Evolutionary conservation across 1,140 invertebrate species (phyloP).

Genomic region (Drosophila pallidifrons): DNA sequence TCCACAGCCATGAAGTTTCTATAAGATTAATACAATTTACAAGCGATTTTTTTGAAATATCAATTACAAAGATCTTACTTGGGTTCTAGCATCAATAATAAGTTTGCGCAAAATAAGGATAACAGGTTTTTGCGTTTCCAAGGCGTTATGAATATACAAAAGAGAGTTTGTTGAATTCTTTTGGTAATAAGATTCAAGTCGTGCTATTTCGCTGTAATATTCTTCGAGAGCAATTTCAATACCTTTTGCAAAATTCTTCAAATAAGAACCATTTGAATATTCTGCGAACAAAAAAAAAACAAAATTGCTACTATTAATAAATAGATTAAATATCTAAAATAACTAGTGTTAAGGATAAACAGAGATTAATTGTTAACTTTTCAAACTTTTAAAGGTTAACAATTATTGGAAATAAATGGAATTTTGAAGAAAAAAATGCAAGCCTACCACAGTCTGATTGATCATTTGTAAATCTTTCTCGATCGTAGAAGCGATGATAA

Average conservation of each 20-base stretch:
- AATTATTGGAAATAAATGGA: too few relatives aligned
- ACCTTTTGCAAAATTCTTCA: constrained; percentile 87
- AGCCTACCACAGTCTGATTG: too few relatives aligned
- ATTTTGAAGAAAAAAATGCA: too few relatives aligned
- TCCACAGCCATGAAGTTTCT: constrained; percentile 87
- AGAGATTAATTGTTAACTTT: too few relatives aligned
- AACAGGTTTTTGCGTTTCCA: constrained; percentile 86
- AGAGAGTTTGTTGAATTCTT: constrained; percentile 86
- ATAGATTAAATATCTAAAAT: too few relatives aligned
- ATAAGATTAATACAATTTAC: neutral
- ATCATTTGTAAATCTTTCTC: too few relatives aligned
- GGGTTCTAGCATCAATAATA: constrained; percentile 82
- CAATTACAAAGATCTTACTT: constrained; percentile 1
- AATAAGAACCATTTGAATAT: constrained; percentile 85
- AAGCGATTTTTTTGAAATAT: neutral
- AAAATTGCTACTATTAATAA: neutral
- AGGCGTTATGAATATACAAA: constrained; percentile 85
- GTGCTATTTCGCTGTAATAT: constrained; percentile 86
- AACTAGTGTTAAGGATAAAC: too few relatives aligned
- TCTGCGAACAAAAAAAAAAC: constrained; percentile 22
- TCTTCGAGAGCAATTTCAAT: constrained; percentile 86
- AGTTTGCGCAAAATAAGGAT: constrained; percentile 86
- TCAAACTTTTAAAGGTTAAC: too few relatives aligned
- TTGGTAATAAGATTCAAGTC: constrained; percentile 86
- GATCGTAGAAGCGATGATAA: too few relatives aligned